Conservation (phyloP, 1,140 invertebrate species). For the Dendroctonus valens region DNA sequence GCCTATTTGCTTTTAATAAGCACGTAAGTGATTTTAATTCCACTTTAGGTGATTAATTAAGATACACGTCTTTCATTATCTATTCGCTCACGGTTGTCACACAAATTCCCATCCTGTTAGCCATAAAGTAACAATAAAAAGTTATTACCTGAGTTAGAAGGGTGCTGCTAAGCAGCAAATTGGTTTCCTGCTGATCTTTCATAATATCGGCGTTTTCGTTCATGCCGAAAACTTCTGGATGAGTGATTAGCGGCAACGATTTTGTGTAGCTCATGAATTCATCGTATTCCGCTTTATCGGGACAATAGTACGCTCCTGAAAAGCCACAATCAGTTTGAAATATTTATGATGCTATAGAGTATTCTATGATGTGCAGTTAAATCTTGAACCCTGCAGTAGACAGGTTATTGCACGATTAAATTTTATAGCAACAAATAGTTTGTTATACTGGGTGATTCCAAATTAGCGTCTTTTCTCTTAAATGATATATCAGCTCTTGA, state of each 20-base stretch:
- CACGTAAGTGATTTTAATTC: too few relatives aligned
- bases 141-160: constrained; percentile 76
- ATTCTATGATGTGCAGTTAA: too few relatives aligned
- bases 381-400: too few relatives aligned
- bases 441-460: too few relatives aligned
- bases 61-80: not conserved
- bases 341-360: not conserved
- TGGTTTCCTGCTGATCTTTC: constrained; percentile 88
- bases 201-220: constrained; percentile 92
- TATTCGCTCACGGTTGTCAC: not conserved
- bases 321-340: not conserved
- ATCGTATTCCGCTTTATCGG: constrained; percentile 71
- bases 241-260: constrained; percentile 73
- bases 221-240: constrained; percentile 89
- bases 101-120: too few relatives aligned
- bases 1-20: too few relatives aligned
- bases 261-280: constrained; percentile 76
- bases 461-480: too few relatives aligned
- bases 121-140: not conserved
- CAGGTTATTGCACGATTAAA: too few relatives aligned
- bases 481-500: too few relatives aligned
- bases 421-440: too few relatives aligned
- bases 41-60: not conserved
- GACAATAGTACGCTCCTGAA: constrained; percentile 71
- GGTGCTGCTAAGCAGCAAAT: constrained; percentile 74